Evolutionary conservation across 2,797 vertebrate species (phyloP).

Genomic region (Poeciliopsis turneri): DNA sequence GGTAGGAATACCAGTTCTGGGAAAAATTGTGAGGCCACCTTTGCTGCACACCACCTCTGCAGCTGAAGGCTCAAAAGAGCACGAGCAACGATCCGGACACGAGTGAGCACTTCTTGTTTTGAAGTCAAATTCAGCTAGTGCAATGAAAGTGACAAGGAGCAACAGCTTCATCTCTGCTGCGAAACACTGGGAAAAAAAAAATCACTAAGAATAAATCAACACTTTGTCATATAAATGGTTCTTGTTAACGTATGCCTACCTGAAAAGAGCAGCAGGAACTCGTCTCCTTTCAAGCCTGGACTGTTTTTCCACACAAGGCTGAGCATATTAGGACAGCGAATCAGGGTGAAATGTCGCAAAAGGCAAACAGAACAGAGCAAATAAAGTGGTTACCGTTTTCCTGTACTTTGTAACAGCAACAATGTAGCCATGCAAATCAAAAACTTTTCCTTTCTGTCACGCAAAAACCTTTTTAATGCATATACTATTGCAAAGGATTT

Average conservation of each 20-base stretch:
- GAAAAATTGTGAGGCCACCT: constrained; percentile 57
- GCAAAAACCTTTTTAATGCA: not conserved
- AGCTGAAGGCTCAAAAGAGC: constrained; percentile 24
- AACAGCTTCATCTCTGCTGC: constrained; percentile 51
- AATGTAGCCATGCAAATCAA: not conserved
- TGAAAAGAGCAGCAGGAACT: constrained; percentile 17
- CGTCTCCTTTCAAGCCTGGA: constrained; percentile 2
- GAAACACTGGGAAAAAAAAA: constrained; percentile 21
- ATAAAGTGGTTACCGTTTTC: constrained; percentile 40
- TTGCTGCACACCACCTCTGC: constrained; percentile 64
- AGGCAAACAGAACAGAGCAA: constrained; percentile 64
- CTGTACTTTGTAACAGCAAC: constrained; percentile 34
- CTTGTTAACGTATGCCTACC: constrained; percentile 36
- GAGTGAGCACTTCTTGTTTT: constrained; percentile 19
- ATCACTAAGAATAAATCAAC: constrained; percentile 3
- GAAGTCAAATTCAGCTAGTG: constrained; percentile 34
- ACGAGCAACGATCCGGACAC: constrained; percentile 65
- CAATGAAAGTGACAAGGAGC: constrained; percentile 41
- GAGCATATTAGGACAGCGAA: constrained; percentile 28
- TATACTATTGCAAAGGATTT: not conserved
- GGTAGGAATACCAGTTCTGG: constrained; percentile 50
- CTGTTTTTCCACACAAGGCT: constrained; percentile 17
- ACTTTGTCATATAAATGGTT: constrained; percentile 8
- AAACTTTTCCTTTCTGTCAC: not conserved
- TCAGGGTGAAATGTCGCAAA: constrained; percentile 67